phyloP scores from a whole-genome alignment of 2,888 invertebrate species.

The Alviniconcha strummeri region DNA sequence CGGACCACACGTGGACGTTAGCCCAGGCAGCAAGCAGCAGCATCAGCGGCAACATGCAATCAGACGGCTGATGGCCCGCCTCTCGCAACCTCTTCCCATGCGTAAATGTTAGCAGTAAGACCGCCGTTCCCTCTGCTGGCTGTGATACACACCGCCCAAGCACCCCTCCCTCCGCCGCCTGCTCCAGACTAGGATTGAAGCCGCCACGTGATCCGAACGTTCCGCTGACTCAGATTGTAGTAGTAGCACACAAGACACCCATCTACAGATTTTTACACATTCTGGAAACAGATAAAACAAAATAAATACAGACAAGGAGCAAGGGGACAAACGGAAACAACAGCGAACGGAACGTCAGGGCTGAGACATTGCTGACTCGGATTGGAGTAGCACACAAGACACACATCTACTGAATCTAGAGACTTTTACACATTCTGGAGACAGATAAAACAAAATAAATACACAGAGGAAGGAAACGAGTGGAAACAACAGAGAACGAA shows the following conservation, averaged over 20 bases:
- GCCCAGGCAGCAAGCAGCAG: background rate
- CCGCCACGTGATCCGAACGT: background rate
- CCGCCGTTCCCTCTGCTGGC: no score
- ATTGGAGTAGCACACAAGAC: no score
- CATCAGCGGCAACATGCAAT: conserved; percentile 4
- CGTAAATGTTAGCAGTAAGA: conserved; percentile 15
- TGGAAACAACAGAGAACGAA: no score
- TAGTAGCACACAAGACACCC: background rate
- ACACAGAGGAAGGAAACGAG: no score
- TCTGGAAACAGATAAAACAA: background rate
- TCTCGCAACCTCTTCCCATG: conserved; percentile 18
- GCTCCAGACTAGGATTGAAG: background rate
- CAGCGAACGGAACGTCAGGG: no score
- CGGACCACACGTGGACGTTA: conserved; percentile 12
- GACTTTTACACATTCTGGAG: no score
- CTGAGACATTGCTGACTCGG: no score
- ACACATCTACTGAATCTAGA: no score
- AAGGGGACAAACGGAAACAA: no score
- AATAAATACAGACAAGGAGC: background rate
- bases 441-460: no score
- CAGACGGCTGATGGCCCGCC: background rate
- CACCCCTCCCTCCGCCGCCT: background rate
- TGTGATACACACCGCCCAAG: no score
- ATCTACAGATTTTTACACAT: no score
- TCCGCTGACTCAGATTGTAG: conserved; percentile 5